Base-by-base conservation (phyloP, 1,140 invertebrate genomes). In the Drosophila aff. region DNA sequence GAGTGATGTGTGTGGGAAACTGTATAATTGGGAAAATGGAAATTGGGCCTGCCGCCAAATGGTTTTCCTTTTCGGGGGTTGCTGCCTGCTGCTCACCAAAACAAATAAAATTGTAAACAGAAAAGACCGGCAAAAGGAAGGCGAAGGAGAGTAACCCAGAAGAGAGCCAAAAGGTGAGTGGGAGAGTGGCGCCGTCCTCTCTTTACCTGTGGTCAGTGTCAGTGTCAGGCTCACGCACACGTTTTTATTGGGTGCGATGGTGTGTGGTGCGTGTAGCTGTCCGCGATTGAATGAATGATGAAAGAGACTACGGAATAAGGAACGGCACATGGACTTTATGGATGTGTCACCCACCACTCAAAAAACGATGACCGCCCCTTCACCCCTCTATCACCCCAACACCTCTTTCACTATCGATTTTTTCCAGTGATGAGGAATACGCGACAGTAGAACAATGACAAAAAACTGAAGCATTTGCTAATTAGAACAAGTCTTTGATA, bases 201-300 rank as follows among this genome's bases (percentile, higher is more conserved):
- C 76, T 85, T 86, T 89, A 87, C 73, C 77, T 87, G 83, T 89
- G 84, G 84, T 89, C 84, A 89, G 84, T 87, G 84, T 87, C 84
- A 87, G 84, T 86, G 84, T 76, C 40, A 41, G 69, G 62, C 67
- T 63, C 44, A 55, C 79, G 60, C 50, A 69, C 77, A 85, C 78
- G 74, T 78, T 76, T 50, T 46, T 43, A 21, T n/a, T 61, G 44
- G 41, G n/a, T 62, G 73, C 2, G 23, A 8, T 23, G 46, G 44
- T 44, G 44, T 43, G 31, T 52, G 79, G 74, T 63, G 73, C 66
- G 66, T 67, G 36, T 72, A 53, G 40, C 63, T 46, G 41, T 6
- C 15, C 46, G 64, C 66, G 71, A 86, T 82, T 87, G 72, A 87
- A 57, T 79, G 76, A 77, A 78, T 81, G 84, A 83, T 78, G 61